Evolutionary conservation across 2,113 vertebrate genomes (phyloP), one percentile per base, ranked within the genome.

Genomic region (Glaucomys volans): DNA sequence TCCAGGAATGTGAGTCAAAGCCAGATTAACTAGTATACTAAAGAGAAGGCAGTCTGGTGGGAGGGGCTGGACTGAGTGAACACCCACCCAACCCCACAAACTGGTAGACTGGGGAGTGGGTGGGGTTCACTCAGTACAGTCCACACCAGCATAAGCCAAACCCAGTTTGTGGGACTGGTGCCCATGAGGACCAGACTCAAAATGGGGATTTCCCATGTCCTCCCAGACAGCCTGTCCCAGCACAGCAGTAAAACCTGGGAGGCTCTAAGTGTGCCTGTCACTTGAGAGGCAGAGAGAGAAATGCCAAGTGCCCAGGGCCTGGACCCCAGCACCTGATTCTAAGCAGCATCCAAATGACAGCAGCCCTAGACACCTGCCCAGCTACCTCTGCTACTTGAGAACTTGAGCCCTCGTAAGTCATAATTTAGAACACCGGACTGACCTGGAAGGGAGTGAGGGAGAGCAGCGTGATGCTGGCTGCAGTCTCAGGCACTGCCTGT

Each of bases 381-480:
- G 37, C 50, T 28, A 13, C 52, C 11, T 90, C 80, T 40, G 40
- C 59, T 24, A 30, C 86, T 32, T 3, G 40, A 75, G 30, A 32
- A 37, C 62, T 81, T 52, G 7, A 1, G 81, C 12, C 24, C 35
- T 18, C 59, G 5, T 26, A 37, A 37, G 5, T 6, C 0, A 12
- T 59, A 66, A 62, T 22, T n/a, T 17, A n/a, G 87, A 54, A 85
- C 52, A n/a, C 47, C 20, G 44, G 35, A 2, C 18, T 62, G 40
- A 37, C 17, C 69, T 26, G 62, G 44, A 11, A 28, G 24, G 50
- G 18, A 18, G 10, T 8, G 8, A 2, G n/a, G 20, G 50, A 24
- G n/a, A 52, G 42, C 2, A 2, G 40, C 26, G 18, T 10, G 0
- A 6, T 13, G 0, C 2, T n/a, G 0, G 22, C 22, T n/a, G n/a